A percentile compares a stretch with the other conserved stretches of the same genome.
These are phyloP conservation scores for Camponotus floridanus DNA, from an alignment of 1,140 invertebrate genomes.

Conservation along the genomic window DNA sequence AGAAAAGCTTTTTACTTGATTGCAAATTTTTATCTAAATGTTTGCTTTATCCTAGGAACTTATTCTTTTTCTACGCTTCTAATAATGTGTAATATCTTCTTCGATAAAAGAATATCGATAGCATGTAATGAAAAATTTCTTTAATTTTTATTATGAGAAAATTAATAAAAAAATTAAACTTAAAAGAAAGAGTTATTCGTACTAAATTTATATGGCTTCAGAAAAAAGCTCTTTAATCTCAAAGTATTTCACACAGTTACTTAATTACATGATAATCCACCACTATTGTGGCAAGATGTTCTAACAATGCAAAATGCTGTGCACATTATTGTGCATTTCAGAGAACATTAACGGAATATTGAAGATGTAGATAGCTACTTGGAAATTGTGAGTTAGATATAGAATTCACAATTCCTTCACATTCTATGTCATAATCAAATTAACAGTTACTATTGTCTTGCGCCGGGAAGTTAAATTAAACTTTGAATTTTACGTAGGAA, in stretches of 20 bases:
- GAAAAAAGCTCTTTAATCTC: slow-evolving; percentile 24
- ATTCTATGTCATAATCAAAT: slow-evolving; percentile 39
- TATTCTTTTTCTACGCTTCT: background rate
- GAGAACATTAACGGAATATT: slow-evolving; percentile 36
- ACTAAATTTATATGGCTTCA: background rate
- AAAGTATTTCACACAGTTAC: slow-evolving; percentile 4
- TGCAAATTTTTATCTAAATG: background rate
- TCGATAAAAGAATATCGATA: background rate
- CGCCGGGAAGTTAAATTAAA: slow-evolving; percentile 39
- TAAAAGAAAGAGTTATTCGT: too few species aligned
- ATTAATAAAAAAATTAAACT: background rate
- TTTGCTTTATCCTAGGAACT: background rate
- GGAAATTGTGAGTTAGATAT: slow-evolving; percentile 19
- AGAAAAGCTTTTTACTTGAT: too few species aligned
- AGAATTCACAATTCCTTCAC: background rate
- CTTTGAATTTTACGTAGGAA: slow-evolving; percentile 25
- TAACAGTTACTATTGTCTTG: slow-evolving; percentile 39
- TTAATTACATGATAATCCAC: slow-evolving; percentile 11
- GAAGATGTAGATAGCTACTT: background rate
- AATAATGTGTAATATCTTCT: background rate
- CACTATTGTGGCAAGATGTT: slow-evolving; percentile 3
- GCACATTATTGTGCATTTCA: slow-evolving; percentile 22
- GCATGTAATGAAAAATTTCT: background rate
- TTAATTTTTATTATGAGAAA: slow-evolving; percentile 20
- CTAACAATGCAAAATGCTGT: slow-evolving; percentile 2